Base-by-base conservation (phyloP, 1,140 invertebrate species). In the Drosophila nikananu region DNA sequence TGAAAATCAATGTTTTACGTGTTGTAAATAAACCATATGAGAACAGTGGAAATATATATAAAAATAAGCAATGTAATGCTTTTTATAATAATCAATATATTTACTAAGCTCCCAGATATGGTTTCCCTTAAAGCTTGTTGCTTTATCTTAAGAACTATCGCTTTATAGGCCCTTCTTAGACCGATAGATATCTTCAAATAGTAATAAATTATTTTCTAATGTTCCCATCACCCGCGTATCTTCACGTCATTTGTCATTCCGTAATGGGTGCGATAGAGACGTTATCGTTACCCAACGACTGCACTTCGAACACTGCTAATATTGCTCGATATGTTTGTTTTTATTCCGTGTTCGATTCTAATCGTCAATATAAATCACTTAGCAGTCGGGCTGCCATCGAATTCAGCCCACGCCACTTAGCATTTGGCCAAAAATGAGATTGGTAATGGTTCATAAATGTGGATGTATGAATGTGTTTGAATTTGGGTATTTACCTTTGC, bases 331-430 rank as follows among this genome's bases (percentile, higher is more conserved):
- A 58, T 71, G 54, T 60, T 59, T 72, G 55, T 71, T 71, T 86
- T 63, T 32, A 60, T 42, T 42, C 12, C 54, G 52, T 72, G 70
- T 82, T 77, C 62, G 46, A 49, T 77, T 62, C 68, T 62, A 84
- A 66, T 68, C 77, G 59, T 72, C 46, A 62, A 48, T 66, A 83
- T 87, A 86, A 86, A 87, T 87, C 83, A 86, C 64, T 86, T 86
- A 74, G 79, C 83, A 80, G 66, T 68, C 75, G 48, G 65, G 9
- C 39, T 49, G 55, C 54, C 65, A 81, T 81, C 81, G 72, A 65
- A 48, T 44, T 9, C 27, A 21, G 25, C 83, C 79, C 79, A 86
- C 79, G 62, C 58, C 59, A 67, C 51, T 73, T 74, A 44, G 70
- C 52, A 35, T 37, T 70, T 25, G 30, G 35, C 37, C 44, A 55